These are phyloP conservation scores for Chaetodon auriga DNA, from an alignment of 2,113 vertebrate genomes.

Conservation along the genomic window DNA sequence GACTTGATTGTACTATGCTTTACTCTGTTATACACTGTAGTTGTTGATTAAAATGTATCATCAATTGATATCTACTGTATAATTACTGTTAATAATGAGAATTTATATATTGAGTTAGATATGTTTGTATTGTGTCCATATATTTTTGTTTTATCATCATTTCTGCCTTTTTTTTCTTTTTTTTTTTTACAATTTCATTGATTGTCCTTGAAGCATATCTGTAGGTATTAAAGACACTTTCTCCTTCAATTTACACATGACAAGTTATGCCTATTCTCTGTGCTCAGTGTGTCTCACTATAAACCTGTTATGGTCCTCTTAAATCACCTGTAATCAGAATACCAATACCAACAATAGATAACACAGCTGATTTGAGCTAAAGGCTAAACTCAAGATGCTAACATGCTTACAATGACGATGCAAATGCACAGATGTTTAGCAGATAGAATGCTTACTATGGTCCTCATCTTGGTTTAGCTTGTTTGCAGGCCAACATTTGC, in stretches of 20 bases:
- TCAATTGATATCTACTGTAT: not conserved
- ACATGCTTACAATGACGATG: too few species aligned
- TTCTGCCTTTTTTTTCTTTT: not conserved
- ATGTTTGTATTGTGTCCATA: not conserved
- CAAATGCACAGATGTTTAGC: too few species aligned
- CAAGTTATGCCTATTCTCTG: not conserved
- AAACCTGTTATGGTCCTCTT: not conserved
- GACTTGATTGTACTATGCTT: constrained; percentile 8
- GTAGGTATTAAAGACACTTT: constrained; percentile 45
- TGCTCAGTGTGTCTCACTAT: not conserved
- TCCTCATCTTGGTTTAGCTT: too few species aligned
- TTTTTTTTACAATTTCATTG: constrained; percentile 27
- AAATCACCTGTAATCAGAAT: not conserved
- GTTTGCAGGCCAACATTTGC: too few species aligned
- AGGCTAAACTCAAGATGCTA: too few species aligned
- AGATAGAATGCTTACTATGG: too few species aligned
- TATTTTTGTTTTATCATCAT: constrained; percentile 8
- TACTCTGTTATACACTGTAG: constrained; percentile 17
- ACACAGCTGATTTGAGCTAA: not conserved
- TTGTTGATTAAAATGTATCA: constrained; percentile 11
- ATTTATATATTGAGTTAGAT: not conserved
- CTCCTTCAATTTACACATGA: not conserved
- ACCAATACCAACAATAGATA: not conserved
- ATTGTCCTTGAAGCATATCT: constrained; percentile 21
- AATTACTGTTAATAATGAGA: constrained; percentile 23